These are phyloP conservation scores for Lophochroa leadbeateri DNA, from an alignment of 2,113 vertebrate species.

Conservation along the genomic window DNA sequence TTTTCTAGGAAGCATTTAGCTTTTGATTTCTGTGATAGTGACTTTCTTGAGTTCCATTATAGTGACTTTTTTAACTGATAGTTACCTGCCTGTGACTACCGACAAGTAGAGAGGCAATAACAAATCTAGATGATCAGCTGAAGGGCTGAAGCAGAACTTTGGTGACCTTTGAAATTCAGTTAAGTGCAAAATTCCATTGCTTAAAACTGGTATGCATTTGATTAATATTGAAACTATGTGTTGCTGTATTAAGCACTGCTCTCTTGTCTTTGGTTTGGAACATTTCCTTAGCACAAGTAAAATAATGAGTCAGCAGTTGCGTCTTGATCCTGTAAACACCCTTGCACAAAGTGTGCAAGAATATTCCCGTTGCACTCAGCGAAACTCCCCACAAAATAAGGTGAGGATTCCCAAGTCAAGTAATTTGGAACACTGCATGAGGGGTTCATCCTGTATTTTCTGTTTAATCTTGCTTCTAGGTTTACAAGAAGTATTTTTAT, in stretches of 20 bases:
- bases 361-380: background rate
- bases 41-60: background rate
- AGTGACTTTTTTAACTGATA: background rate
- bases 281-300: background rate
- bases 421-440: background rate
- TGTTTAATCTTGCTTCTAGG: background rate
- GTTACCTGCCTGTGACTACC: background rate
- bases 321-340: background rate
- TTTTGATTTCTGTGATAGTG: background rate
- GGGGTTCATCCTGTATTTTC: background rate
- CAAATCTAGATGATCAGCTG: background rate
- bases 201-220: background rate
- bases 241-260: background rate
- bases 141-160: background rate
- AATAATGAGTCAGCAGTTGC: background rate
- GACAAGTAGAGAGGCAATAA: background rate
- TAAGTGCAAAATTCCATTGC: background rate
- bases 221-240: background rate
- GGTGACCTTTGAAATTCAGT: background rate
- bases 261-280: background rate
- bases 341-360: background rate
- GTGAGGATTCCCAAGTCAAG: background rate
- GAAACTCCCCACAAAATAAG: background rate
- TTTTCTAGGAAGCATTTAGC: background rate
- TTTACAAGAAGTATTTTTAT: background rate